Base-by-base conservation (phyloP, 2,113 vertebrate genomes). In the Fulica atra region DNA sequence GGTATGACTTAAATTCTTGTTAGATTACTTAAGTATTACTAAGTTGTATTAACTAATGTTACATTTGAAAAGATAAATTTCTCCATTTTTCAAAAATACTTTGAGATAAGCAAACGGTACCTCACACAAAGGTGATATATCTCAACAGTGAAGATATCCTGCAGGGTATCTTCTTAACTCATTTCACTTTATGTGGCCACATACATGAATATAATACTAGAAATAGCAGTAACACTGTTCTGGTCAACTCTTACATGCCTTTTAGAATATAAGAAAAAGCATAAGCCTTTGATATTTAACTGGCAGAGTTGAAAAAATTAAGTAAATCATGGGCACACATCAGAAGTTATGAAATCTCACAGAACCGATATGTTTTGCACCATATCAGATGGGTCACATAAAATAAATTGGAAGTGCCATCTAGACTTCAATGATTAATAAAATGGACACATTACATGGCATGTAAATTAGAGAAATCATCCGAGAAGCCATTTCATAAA, bases 201-300 rank as follows among this genome's bases (percentile, higher is more conserved):
- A 0, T 44, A 74, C 68, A 4, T 16, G 23, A 80, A 53, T 21
- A 28, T 5, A 77, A 5, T 18, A 40, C 2, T 16, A 4, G 12
- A 86, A 78, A 66, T 1, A 59, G 15, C 10, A 63, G 18, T 9
- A 7, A 69, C 4, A 6, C 11, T 77, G 18, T 17, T 74, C 57
- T 31, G 3, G 20, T 48, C 14, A 71, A 65, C 16, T 77, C 40
- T 28, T n/a, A 72, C 8, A 24, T 5, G 17, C 9, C 35, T 68
- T 64, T 61, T 20, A 81, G 83, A 42, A 79, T 0, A 0, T 11
- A 44, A 24, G 28, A 83, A 46, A 54, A 28, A 65, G 8, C 2
- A 7, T 7, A 38, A 9, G 48, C 20, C 19, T 38, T 29, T 36
- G 10, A 46, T 33, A 26, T 16, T 25, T 35, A 88, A 80, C 29